These are phyloP conservation scores for Cataglyphis livida DNA, from an alignment of 2,888 invertebrate species.

Conservation along the genomic window DNA sequence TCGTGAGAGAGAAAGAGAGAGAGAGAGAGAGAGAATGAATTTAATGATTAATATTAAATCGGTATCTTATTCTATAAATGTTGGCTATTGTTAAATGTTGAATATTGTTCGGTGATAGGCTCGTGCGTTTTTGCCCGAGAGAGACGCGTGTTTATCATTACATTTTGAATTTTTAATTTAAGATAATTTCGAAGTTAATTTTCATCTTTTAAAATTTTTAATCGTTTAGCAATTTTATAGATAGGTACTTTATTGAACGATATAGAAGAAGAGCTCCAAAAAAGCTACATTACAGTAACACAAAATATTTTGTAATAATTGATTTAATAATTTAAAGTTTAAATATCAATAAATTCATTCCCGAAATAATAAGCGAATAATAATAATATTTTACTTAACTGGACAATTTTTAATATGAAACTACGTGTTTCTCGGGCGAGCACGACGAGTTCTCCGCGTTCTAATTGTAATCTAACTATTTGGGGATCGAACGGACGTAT, in stretches of 20 bases:
- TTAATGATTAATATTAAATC: slow-evolving; percentile 81
- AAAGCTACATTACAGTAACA: neutral
- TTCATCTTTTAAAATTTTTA: neutral
- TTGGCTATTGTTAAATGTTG: slow-evolving; percentile 86
- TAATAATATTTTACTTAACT: neutral
- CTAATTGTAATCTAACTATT: slow-evolving; percentile 81
- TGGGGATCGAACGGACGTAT: slow-evolving; percentile 76
- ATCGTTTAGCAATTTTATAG: neutral
- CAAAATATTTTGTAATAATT: neutral
- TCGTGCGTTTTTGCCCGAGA: slow-evolving; percentile 61
- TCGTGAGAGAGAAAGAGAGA: slow-evolving; percentile 50
- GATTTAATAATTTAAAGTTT: neutral
- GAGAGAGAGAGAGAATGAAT: slow-evolving; percentile 66
- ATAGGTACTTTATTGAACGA: neutral
- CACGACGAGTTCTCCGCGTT: slow-evolving; percentile 75
- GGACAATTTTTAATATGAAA: neutral
- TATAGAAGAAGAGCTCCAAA: neutral
- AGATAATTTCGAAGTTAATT: neutral
- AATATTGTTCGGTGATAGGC: slow-evolving; percentile 82
- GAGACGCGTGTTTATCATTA: slow-evolving; percentile 48
- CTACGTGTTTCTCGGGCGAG: slow-evolving; percentile 53
- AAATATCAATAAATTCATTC: neutral
- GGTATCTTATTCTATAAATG: slow-evolving; percentile 85
- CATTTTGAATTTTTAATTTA: neutral
- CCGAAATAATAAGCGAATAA: neutral